Percentiles rank a stretch among this genome's conserved stretches.
phyloP scores from a whole-genome alignment of 2,113 vertebrate species.

The Todiramphus saurophagus region DNA sequence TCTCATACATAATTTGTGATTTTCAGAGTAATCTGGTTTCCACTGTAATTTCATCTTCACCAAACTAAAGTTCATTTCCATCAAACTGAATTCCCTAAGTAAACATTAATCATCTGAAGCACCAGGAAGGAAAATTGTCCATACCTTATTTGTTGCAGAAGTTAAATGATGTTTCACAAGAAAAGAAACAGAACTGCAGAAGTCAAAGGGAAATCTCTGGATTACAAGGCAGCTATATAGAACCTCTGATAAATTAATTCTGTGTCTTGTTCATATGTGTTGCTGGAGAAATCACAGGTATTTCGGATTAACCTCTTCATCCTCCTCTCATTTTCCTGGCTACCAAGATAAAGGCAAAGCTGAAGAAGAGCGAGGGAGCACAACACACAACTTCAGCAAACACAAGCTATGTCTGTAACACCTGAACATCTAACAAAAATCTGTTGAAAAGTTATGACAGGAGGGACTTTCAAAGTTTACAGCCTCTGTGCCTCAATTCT shows the following conservation, averaged over 20 bases:
- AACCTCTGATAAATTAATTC: not conserved
- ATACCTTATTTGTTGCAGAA: not conserved
- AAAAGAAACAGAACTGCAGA: not conserved
- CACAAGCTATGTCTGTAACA: not conserved
- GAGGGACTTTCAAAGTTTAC: not conserved
- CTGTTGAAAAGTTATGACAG: not conserved
- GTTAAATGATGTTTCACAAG: not conserved
- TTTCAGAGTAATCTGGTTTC: conserved; percentile 15
- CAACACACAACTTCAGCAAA: not conserved
- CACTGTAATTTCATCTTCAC: not conserved
- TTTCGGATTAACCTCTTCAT: not conserved
- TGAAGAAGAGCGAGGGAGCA: not conserved
- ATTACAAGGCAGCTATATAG: not conserved
- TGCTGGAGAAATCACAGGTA: not conserved
- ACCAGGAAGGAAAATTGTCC: not conserved
- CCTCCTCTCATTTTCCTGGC: not conserved
- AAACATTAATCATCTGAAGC: not conserved
- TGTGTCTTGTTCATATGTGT: not conserved
- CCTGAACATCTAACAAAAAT: not conserved
- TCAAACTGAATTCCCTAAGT: not conserved
- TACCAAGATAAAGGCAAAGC: not conserved
- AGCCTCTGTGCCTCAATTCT: not conserved
- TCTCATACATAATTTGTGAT: not conserved
- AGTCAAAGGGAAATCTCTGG: not conserved
- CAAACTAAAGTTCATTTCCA: not conserved